These are phyloP conservation scores for Pomacea canaliculata DNA, from an alignment of 2,888 invertebrate genomes.

Conservation along the genomic window DNA sequence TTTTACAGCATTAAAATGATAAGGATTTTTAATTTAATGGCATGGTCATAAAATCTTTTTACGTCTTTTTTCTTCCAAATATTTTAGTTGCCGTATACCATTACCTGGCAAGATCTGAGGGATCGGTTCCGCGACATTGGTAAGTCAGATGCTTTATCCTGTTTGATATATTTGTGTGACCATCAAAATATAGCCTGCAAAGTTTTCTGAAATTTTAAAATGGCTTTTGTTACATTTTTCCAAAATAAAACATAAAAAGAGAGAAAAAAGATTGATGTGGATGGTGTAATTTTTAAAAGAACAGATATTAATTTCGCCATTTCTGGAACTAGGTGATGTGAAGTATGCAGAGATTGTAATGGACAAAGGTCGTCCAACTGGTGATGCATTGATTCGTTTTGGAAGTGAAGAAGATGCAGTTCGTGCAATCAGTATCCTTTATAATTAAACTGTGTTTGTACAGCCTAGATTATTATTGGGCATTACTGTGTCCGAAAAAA, in stretches of 20 bases:
- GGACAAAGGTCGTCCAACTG: constrained; percentile 76
- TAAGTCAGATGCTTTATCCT: constrained; percentile 37
- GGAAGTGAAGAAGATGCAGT: constrained; percentile 90
- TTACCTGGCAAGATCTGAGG: constrained; percentile 92
- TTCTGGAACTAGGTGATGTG: constrained; percentile 80
- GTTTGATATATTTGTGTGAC: background rate
- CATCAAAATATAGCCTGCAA: too few relatives aligned
- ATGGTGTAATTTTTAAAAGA: too few relatives aligned
- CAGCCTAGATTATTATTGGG: too few relatives aligned
- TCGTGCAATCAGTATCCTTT: constrained; percentile 91
- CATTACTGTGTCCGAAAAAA: too few relatives aligned
- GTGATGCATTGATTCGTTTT: constrained; percentile 90
- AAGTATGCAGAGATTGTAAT: constrained; percentile 91
- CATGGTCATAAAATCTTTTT: too few relatives aligned
- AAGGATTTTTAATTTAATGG: too few relatives aligned
- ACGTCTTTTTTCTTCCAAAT: background rate
- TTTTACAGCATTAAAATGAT: too few relatives aligned
- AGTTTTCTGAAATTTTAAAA: too few relatives aligned
- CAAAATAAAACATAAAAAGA: too few relatives aligned
- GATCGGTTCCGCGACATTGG: constrained; percentile 89
- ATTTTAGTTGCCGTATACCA: constrained; percentile 86
- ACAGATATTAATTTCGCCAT: too few relatives aligned
- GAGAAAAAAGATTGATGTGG: too few relatives aligned
- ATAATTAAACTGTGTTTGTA: background rate
- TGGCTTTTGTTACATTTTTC: too few relatives aligned